phyloP scores from a whole-genome alignment of 2,888 invertebrate genomes.

The Scrobipalpa atriplicella region DNA sequence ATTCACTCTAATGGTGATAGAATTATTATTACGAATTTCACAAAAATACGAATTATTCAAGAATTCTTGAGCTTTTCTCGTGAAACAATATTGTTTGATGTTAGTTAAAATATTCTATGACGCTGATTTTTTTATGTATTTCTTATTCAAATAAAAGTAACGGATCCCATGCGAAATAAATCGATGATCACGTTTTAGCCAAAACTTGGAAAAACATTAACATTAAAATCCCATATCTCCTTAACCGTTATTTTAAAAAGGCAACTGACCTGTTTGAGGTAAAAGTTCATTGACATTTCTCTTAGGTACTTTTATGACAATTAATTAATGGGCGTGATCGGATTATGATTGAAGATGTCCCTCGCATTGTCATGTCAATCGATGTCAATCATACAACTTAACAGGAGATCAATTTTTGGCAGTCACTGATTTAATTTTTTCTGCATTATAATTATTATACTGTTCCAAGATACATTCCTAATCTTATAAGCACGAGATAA shows the following conservation, averaged over 20 bases:
- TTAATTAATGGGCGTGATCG: slow-evolving; percentile 47
- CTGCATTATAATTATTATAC: too few relatives aligned
- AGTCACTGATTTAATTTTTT: too few relatives aligned
- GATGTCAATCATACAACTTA: slow-evolving; percentile 12
- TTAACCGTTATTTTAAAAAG: slow-evolving; percentile 25
- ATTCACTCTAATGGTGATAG: background rate
- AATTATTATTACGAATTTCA: too few relatives aligned
- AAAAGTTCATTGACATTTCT: slow-evolving; percentile 53
- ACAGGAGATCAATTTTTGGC: background rate
- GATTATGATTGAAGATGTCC: slow-evolving; percentile 38
- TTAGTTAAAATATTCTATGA: background rate
- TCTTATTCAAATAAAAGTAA: background rate
- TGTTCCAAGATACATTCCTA: too few relatives aligned
- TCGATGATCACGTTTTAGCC: background rate
- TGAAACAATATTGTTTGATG: background rate
- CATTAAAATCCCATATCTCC: slow-evolving; percentile 19
- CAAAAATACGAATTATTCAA: background rate
- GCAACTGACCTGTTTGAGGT: slow-evolving; percentile 29
- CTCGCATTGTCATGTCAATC: slow-evolving; percentile 64
- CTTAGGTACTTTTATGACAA: background rate
- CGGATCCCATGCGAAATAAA: background rate
- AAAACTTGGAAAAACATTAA: slow-evolving; percentile 15
- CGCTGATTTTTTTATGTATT: too few relatives aligned
- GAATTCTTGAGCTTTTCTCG: background rate
- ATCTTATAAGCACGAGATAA: too few relatives aligned